Evolutionary conservation across 2,888 invertebrate species (phyloP).

Genomic region (Scaptomyza polygonia): DNA sequence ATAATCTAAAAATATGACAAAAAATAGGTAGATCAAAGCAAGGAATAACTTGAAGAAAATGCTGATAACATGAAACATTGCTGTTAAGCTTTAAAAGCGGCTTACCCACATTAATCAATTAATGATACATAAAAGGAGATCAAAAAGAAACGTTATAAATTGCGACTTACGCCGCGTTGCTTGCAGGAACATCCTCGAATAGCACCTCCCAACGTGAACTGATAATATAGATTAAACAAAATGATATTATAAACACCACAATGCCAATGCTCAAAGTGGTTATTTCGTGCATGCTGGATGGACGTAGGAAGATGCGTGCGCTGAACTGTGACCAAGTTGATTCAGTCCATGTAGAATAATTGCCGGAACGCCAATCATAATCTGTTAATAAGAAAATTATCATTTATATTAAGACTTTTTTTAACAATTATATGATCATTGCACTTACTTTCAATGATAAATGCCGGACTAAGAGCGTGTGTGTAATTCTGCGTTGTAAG

Average conservation of each 20-base stretch:
- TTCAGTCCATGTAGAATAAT: slow-evolving; percentile 95
- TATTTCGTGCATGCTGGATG: slow-evolving; percentile 84
- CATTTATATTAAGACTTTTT: background rate
- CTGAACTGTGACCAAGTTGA: slow-evolving; percentile 91
- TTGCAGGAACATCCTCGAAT: slow-evolving; percentile 82
- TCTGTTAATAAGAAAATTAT: slow-evolving; percentile 84
- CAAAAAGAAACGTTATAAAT: background rate
- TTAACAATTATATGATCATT: background rate
- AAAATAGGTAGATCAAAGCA: background rate
- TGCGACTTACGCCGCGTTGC: slow-evolving; percentile 81
- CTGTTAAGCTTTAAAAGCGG: background rate
- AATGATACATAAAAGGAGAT: too few species aligned
- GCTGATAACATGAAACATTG: background rate
- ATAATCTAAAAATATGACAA: slow-evolving; percentile 57
- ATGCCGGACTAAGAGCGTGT: slow-evolving; percentile 93
- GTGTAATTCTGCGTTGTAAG: slow-evolving; percentile 90
- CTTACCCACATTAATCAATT: too few species aligned
- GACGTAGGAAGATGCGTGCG: slow-evolving; percentile 91
- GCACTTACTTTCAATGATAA: slow-evolving; percentile 87
- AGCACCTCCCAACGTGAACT: slow-evolving; percentile 83
- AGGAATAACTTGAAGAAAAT: background rate
- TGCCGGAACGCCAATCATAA: slow-evolving; percentile 90
- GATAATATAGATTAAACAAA: slow-evolving; percentile 83
- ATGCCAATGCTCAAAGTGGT: slow-evolving; percentile 82
- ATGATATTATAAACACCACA: slow-evolving; percentile 82